Evolutionary conservation across 2,797 vertebrate genomes (phyloP).

Genomic region (Novumbra hubbsi): DNA sequence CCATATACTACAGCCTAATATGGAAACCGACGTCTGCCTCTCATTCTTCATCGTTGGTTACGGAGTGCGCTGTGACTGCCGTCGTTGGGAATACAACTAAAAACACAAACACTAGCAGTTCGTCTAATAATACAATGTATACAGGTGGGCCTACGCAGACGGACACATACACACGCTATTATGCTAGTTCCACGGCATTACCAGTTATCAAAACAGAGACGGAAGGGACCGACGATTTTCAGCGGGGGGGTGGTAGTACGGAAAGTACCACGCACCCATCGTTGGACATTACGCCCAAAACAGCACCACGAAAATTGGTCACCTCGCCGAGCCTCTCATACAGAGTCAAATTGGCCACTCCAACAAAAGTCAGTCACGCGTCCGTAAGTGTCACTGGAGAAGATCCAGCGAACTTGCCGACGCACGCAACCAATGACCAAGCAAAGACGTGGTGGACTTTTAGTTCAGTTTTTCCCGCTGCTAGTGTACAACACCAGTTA

Average conservation of each 20-base stretch:
- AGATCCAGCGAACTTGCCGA: constrained; percentile 50
- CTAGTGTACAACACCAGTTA: neutral
- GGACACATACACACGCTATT: neutral
- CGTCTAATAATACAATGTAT: constrained; percentile 3
- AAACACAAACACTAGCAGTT: neutral
- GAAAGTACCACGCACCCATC: neutral
- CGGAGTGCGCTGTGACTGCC: neutral
- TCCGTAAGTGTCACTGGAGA: constrained; percentile 34
- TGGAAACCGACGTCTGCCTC: constrained; percentile 85
- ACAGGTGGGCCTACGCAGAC: neutral
- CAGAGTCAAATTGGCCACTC: constrained; percentile 1
- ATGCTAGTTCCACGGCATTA: neutral
- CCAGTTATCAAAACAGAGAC: neutral
- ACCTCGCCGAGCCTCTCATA: neutral
- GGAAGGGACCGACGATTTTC: neutral
- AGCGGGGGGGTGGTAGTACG: neutral
- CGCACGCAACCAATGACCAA: constrained; percentile 23
- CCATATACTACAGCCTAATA: constrained; percentile 96
- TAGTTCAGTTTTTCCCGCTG: constrained; percentile 1
- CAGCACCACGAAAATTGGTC: neutral
- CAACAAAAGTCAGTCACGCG: neutral
- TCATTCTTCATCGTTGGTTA: constrained; percentile 24
- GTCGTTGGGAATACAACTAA: neutral
- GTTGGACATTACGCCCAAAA: neutral
- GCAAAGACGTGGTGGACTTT: constrained; percentile 5